A percentile compares a stretch with the other conserved stretches of the same genome.
phyloP scores from a whole-genome alignment of 2,113 vertebrate genomes.

The Papio anubis region DNA sequence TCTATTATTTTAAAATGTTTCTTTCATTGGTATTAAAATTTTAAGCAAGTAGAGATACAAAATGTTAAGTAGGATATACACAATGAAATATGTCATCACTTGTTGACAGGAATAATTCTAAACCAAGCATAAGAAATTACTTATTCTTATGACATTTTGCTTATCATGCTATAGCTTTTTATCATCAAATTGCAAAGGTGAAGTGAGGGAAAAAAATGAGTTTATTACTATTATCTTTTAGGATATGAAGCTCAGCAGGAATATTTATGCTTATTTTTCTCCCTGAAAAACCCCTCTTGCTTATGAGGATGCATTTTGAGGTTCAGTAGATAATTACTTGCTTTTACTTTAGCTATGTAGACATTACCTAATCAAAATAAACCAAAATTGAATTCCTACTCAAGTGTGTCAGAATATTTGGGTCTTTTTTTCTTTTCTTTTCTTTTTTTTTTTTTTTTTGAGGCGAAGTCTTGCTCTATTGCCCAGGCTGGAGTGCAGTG shows the following conservation, averaged over 20 bases:
- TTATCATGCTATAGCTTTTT: neutral
- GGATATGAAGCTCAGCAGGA: neutral
- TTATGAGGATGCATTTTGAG: conserved; percentile 11
- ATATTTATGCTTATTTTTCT: neutral
- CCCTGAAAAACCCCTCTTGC: neutral
- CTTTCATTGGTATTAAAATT: conserved; percentile 20
- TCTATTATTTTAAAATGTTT: neutral
- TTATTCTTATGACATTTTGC: conserved; percentile 3
- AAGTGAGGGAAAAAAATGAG: neutral
- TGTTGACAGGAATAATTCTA: neutral
- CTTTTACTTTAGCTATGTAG: neutral
- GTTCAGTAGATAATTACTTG: conserved; percentile 23
- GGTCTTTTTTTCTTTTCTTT: too few relatives aligned
- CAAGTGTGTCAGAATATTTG: neutral
- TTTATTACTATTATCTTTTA: neutral
- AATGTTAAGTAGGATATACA: conserved; percentile 2
- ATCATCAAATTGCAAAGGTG: neutral
- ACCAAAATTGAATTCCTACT: neutral
- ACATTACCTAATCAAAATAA: conserved; percentile 14
- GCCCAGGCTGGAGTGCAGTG: too few relatives aligned
- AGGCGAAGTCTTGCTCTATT: too few relatives aligned
- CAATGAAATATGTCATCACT: neutral
- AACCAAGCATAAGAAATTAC: conserved; percentile 25
- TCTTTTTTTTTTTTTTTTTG: too few relatives aligned
- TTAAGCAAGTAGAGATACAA: neutral